Base-by-base conservation (phyloP, 2,113 vertebrate species). In the Hippoglossus stenolepis region DNA sequence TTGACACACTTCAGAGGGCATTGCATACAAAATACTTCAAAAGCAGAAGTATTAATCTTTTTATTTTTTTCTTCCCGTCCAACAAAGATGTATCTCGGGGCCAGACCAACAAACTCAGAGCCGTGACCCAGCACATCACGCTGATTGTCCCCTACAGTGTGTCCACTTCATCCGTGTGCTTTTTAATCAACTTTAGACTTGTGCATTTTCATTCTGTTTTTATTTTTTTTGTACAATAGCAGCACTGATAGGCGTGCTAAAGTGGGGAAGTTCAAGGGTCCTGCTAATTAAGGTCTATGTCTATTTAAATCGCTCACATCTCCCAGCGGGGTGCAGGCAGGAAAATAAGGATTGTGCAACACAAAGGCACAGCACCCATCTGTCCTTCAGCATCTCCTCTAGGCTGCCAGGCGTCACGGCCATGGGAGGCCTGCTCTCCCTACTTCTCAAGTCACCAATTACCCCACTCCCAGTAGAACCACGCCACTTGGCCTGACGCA, bases 231-330 rank as follows among this genome's bases (percentile, higher is more conserved):
- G 62, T n/a, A 77, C 83, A 84, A 62, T 62, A 49, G 87, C 82
- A 8, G 64, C 71, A 47, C 87, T 90, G 86, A 89, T 87, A 85
- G 85, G 80, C 82, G 64, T 8, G 53, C 65, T 83, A 64, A 87
- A 87, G 73, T 77, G 75, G 87, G 89, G 84, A 85, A 87, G 92
- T 91, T 93, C 90, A 93, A 89, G 88, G 90, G 91, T 92, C 92
- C 79, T 83, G 84, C 93, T 94, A 94, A 94, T 94, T 94, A 92
- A 91, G 91, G 93, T 93, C 90, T 88, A 81, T 47, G 59, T 91
- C 94, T 93, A 93, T 94, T 93, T 93, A 90, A 94, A 94, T 91
- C 83, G 70, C 79, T 23, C 53, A 69, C 85, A 85, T 88, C 77
- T 91, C 89, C 89, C 92, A 81, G 70, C 7, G 81, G 89, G 65